phyloP scores from a whole-genome alignment of 1,140 invertebrate genomes.

The Solen grandis region DNA sequence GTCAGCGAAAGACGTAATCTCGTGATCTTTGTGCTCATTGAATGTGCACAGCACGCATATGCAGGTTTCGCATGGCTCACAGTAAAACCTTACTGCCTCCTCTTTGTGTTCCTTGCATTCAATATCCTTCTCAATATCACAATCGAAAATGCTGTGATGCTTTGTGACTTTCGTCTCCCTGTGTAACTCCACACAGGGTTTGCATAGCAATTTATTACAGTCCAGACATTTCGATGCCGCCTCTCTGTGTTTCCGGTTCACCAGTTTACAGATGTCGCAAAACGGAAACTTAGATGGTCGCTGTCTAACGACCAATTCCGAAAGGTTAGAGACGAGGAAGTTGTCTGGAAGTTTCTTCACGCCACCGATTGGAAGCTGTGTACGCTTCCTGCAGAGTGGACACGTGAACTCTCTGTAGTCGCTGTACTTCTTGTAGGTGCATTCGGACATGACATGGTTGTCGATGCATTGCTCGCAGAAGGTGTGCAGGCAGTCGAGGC shows the following conservation, averaged over 20 bases:
- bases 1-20: constrained; percentile 80
- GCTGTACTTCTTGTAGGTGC: constrained; percentile 81
- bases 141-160: constrained; percentile 80
- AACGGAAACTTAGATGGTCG: constrained; percentile 80
- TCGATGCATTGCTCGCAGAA: constrained; percentile 92
- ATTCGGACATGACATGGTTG: constrained; percentile 79
- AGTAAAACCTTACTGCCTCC: constrained; percentile 81
- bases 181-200: constrained; percentile 79
- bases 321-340: constrained; percentile 81
- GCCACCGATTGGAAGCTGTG: constrained; percentile 80
- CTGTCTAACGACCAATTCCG: constrained; percentile 78
- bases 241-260: constrained; percentile 78
- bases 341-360: constrained; percentile 82
- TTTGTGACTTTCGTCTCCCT: constrained; percentile 80
- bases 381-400: constrained; percentile 81
- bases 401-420: constrained; percentile 82
- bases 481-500: constrained; percentile 95
- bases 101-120: constrained; percentile 81
- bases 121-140: constrained; percentile 81
- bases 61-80: constrained; percentile 80
- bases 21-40: constrained; percentile 81
- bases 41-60: constrained; percentile 82
- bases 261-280: constrained; percentile 81
- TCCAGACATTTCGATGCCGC: constrained; percentile 81
- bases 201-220: constrained; percentile 81